Evolutionary conservation across 2,113 vertebrate genomes (phyloP).

Genomic region (Myxocyprinus asiaticus): DNA sequence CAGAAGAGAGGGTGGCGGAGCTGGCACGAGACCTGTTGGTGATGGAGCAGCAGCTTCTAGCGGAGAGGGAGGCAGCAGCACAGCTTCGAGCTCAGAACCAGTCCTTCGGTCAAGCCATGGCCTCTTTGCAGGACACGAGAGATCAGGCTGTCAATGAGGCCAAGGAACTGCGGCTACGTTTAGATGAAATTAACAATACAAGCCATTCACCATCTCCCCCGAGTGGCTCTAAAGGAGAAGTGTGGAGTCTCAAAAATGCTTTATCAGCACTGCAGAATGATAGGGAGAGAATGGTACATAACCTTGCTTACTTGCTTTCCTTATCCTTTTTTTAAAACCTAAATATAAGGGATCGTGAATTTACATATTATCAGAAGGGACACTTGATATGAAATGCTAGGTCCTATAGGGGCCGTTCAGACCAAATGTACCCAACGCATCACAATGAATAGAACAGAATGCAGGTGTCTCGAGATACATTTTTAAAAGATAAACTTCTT

Average conservation of each 20-base stretch:
- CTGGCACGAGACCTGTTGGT: constrained; percentile 87
- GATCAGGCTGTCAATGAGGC: constrained; percentile 79
- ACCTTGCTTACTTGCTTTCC: background rate
- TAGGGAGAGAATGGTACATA: constrained; percentile 87
- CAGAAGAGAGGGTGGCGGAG: constrained; percentile 93
- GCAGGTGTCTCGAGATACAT: too few species aligned
- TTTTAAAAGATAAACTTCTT: too few species aligned
- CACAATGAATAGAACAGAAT: too few species aligned
- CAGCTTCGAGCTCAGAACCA: constrained; percentile 83
- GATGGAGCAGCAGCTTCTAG: constrained; percentile 85
- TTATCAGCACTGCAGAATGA: constrained; percentile 90
- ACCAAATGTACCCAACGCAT: too few species aligned
- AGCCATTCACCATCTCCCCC: constrained; percentile 54
- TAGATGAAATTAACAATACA: constrained; percentile 75
- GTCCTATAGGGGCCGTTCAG: too few species aligned
- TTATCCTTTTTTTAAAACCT: background rate
- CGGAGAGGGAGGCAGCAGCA: constrained; percentile 78
- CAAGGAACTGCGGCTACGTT: constrained; percentile 62
- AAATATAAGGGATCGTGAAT: too few species aligned
- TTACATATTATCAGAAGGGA: too few species aligned
- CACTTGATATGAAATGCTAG: too few species aligned
- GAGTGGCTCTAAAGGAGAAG: constrained; percentile 71
- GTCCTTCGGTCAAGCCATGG: constrained; percentile 88
- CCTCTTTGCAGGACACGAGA: constrained; percentile 86
- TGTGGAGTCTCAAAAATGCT: constrained; percentile 88